A percentile compares a stretch with the other conserved stretches of the same genome.
These are phyloP conservation scores for Mylabris phalerata DNA, from an alignment of 1,140 invertebrate genomes.

Conservation along the genomic window DNA sequence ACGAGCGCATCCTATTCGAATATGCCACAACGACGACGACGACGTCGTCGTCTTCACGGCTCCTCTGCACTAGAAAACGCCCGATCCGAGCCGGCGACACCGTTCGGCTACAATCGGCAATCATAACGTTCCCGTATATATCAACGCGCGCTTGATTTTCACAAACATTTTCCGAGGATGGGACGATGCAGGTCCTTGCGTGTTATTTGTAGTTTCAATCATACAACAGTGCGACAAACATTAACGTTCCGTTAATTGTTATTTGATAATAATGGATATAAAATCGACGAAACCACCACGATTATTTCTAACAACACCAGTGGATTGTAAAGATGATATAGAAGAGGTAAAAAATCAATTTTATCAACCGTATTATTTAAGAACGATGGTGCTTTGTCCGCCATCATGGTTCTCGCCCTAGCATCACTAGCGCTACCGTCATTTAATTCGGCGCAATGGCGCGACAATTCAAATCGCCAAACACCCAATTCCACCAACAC, in stretches of 20 bases:
- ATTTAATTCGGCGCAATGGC: no score
- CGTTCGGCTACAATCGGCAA: not conserved
- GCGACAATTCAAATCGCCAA: no score
- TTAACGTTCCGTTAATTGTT: conserved; percentile 36
- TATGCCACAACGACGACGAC: no score
- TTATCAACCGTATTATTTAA: conserved; percentile 44
- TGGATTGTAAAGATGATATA: conserved; percentile 76
- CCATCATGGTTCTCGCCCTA: conserved; percentile 47
- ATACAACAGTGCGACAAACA: conserved; percentile 42
- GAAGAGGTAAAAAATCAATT: conserved; percentile 65
- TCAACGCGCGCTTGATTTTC: conserved; percentile 41
- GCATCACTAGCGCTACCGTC: no score
- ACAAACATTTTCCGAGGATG: conserved; percentile 44
- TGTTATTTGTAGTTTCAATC: conserved; percentile 32
- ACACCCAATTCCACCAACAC: no score
- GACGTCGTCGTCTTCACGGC: no score
- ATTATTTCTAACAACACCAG: conserved; percentile 55
- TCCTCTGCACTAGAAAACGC: conserved; percentile 1
- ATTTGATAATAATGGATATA: conserved; percentile 49
- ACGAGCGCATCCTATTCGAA: no score
- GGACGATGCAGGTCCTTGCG: conserved; percentile 50
- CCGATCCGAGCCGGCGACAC: not conserved
- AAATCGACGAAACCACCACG: conserved; percentile 51
- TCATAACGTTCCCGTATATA: conserved; percentile 32
- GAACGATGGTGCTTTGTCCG: conserved; percentile 52